Percentiles rank a stretch among this genome's conserved stretches.
Conservation (phyloP, 2,888 invertebrate species). For the Eristalis pertinax region DNA sequence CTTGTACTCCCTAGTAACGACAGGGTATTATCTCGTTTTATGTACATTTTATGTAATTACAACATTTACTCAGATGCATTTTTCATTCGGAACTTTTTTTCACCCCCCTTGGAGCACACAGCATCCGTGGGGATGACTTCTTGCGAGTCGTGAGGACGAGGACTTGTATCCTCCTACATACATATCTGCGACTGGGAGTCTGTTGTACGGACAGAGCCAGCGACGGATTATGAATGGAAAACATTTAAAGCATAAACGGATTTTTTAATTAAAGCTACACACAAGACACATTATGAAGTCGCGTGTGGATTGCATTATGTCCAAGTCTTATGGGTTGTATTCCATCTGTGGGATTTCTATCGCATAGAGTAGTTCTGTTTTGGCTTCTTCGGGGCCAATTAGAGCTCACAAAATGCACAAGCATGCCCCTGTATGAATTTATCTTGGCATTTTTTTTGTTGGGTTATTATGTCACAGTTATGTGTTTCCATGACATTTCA, state of each 20-base stretch:
- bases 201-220: conserved; percentile 1
- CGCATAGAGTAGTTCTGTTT: neutral
- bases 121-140: neutral
- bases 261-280: conserved; percentile 37
- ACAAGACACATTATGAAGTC: neutral
- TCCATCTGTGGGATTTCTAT: neutral
- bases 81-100: conserved; percentile 1
- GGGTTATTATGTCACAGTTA: conserved; percentile 27
- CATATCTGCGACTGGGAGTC: neutral
- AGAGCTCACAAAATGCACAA: conserved; percentile 15
- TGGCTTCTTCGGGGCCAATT: conserved; percentile 17
- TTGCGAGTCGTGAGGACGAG: neutral
- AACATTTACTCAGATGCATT: conserved; percentile 43
- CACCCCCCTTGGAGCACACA: neutral
- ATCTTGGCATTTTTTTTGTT: neutral
- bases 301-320: neutral
- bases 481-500: conserved; percentile 3
- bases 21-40: conserved; percentile 47
- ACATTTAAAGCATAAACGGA: conserved; percentile 30
- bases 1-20: conserved; percentile 30
- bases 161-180: neutral
- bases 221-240: conserved; percentile 33
- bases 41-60: conserved; percentile 52
- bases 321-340: neutral
- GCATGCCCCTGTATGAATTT: conserved; percentile 7